Conservation (phyloP, 92 coral and sea anemone species). For the Micromussa lordhowensis region DNA sequence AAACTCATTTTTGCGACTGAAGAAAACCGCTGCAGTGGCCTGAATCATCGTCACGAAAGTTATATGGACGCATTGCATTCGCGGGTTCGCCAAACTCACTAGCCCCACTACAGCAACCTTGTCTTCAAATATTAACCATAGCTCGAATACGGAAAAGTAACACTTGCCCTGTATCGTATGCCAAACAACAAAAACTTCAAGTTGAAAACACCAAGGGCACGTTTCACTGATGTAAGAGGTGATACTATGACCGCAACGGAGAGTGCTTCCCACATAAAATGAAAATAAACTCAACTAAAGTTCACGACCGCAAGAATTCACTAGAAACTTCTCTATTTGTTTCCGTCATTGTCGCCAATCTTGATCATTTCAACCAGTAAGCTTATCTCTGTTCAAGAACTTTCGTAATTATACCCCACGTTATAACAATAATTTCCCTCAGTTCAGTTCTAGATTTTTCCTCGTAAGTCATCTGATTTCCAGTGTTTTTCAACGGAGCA, state of each 20-base stretch:
- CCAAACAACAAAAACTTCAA: background rate
- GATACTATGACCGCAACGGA: background rate
- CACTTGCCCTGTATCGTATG: background rate
- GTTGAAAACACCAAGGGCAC: background rate
- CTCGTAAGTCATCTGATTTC: background rate
- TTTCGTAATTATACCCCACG: background rate
- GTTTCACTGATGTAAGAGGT: constrained; percentile 1
- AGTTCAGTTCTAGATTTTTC: background rate
- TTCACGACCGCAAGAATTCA: constrained; percentile 15
- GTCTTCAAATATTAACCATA: background rate
- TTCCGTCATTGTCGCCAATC: background rate
- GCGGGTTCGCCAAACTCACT: background rate
- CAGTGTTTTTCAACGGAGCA: background rate
- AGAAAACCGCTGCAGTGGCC: background rate
- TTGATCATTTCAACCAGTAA: background rate
- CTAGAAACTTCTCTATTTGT: background rate
- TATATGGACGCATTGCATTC: background rate
- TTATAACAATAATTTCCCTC: background rate
- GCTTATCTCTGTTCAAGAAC: background rate
- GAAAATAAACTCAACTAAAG: background rate
- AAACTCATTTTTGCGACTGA: too few species aligned
- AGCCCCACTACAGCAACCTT: too few species aligned
- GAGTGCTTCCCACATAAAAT: background rate
- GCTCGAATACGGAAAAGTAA: background rate
- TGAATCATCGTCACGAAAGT: background rate